These are phyloP conservation scores for Peromyscus californicus DNA, from an alignment of 2,113 vertebrate species.

Conservation along the genomic window DNA sequence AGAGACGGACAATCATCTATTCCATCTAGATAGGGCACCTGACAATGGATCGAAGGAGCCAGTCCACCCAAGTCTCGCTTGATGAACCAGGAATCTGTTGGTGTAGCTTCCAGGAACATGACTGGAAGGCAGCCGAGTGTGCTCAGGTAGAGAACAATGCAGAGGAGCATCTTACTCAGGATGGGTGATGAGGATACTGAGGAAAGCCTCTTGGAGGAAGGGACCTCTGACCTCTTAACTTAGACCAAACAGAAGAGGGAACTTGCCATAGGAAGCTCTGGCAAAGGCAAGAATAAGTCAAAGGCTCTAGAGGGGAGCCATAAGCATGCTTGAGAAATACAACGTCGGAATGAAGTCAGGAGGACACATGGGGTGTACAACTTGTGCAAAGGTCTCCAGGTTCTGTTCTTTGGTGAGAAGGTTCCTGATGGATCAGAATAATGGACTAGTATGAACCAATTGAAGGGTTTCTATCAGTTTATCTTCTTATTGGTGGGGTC, in stretches of 20 bases:
- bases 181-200: no score
- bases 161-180: neutral
- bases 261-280: neutral
- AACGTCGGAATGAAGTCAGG: neutral
- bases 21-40: neutral
- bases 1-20: neutral
- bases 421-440: neutral
- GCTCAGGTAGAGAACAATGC: neutral
- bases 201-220: neutral
- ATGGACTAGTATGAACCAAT: neutral
- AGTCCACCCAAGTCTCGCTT: neutral
- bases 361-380: neutral
- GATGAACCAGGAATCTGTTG: neutral
- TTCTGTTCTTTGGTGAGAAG: constrained; percentile 6
- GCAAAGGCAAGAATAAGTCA: neutral
- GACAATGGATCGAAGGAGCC: neutral
- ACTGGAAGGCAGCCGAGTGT: neutral
- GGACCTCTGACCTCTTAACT: neutral
- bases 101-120: no score
- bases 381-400: neutral
- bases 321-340: neutral
- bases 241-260: neutral
- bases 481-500: neutral
- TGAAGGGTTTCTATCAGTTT: neutral
- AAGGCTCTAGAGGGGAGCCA: neutral